Conservation (phyloP, 2,888 invertebrate genomes). For the Clepsis dumicolana region DNA sequence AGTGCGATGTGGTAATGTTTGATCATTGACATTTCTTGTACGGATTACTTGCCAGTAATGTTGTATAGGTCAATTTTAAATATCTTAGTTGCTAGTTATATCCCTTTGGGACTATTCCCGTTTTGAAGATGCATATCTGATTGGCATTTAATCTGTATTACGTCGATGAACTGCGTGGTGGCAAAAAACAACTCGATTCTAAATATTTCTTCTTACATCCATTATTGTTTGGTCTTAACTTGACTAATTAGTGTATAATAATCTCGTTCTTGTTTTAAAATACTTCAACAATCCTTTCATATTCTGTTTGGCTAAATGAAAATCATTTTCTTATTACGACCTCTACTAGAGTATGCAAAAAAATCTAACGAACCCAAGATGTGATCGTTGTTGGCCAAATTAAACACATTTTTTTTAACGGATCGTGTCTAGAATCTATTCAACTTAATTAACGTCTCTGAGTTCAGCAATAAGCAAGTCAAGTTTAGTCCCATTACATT, state of each 20-base stretch:
- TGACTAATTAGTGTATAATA: not conserved
- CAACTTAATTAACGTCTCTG: too few relatives aligned
- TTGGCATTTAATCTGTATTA: slow-evolving; percentile 37
- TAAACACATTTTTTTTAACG: too few relatives aligned
- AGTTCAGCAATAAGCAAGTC: not conserved
- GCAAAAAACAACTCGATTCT: slow-evolving; percentile 9
- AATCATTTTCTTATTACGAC: too few relatives aligned
- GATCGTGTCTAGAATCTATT: too few relatives aligned
- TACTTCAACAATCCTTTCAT: not conserved
- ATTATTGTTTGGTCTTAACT: not conserved
- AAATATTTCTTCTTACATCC: not conserved
- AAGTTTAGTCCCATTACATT: slow-evolving; percentile 2
- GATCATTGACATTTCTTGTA: slow-evolving; percentile 21
- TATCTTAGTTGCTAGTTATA: not conserved
- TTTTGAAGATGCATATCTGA: too few relatives aligned
- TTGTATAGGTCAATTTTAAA: not conserved
- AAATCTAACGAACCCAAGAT: too few relatives aligned
- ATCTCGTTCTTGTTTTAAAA: not conserved
- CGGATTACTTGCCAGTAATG: slow-evolving; percentile 30
- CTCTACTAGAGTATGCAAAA: too few relatives aligned
- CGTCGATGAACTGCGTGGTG: slow-evolving; percentile 22
- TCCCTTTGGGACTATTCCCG: not conserved
- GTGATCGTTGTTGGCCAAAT: too few relatives aligned
- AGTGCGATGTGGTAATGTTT: slow-evolving; percentile 25
- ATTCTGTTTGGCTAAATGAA: too few relatives aligned